Percentiles rank a stretch among this genome's conserved stretches.
These are phyloP conservation scores for Cheirogaleus major DNA, from an alignment of 2,797 vertebrate species.

Conservation along the genomic window DNA sequence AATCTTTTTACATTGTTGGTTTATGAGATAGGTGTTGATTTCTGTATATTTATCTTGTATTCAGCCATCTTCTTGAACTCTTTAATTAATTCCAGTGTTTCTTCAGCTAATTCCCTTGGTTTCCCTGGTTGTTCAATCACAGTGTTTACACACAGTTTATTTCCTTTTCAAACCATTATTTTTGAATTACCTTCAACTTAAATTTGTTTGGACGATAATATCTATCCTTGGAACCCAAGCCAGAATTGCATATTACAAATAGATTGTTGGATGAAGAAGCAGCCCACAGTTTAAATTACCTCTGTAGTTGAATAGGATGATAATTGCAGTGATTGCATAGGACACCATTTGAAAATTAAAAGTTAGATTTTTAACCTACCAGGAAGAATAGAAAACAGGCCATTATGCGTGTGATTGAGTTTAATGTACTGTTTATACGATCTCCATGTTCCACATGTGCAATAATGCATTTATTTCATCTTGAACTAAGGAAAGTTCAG, in stretches of 20 bases:
- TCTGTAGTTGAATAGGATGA: slow-evolving; percentile 49
- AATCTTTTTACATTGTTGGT: neutral
- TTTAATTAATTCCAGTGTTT: slow-evolving; percentile 1
- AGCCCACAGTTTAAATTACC: slow-evolving; percentile 41
- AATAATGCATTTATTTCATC: slow-evolving; percentile 52
- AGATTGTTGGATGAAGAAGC: slow-evolving; percentile 44
- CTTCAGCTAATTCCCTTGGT: neutral
- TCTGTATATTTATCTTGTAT: slow-evolving; percentile 48
- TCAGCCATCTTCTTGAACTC: neutral
- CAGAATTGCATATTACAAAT: slow-evolving; percentile 44
- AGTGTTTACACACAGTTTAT: neutral
- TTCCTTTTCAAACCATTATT: slow-evolving; percentile 48
- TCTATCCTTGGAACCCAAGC: slow-evolving; percentile 61
- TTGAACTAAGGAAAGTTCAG: slow-evolving; percentile 44
- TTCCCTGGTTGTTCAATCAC: neutral
- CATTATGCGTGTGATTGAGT: slow-evolving; percentile 46
- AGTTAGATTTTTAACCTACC: slow-evolving; percentile 55
- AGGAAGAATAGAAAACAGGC: slow-evolving; percentile 49
- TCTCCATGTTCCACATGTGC: neutral
- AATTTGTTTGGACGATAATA: slow-evolving; percentile 55
- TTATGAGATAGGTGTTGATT: neutral
- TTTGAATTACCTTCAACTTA: slow-evolving; percentile 56
- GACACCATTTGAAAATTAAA: slow-evolving; percentile 64
- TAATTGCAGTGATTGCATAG: slow-evolving; percentile 61
- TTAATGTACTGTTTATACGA: slow-evolving; percentile 55